Evolutionary conservation across 2,797 vertebrate genomes (phyloP), one percentile per base, ranked within the genome.

Genomic region (Eupleurogrammus muticus): DNA sequence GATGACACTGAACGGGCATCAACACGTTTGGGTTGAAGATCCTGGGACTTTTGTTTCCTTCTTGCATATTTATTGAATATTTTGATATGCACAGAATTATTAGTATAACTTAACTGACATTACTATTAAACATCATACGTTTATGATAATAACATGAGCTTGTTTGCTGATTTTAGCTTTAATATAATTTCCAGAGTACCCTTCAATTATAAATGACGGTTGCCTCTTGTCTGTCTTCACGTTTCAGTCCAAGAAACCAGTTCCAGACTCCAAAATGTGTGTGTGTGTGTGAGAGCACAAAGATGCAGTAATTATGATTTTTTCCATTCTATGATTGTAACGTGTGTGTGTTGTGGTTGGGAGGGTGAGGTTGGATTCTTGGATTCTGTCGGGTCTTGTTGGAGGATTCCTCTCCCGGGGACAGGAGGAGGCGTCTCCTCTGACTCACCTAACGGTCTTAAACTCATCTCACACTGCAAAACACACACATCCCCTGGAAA

Each of bases 351-450:
- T 42, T 48, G 76, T 36, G 53, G 44, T 58, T 66, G 24, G 35
- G 35, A 86, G 88, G 87, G 90, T 76, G 86, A 88, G 79, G 86
- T 71, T 80, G 80, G 84, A 95, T 94, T 95, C 93, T 90, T 90
- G 91, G 79, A 82, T 90, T 82, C 77, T 94, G 94, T 95, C 68
- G 59, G 81, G 92, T 94, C 94, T 94, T 95, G 94, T 94, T 80
- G 75, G 21, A 89, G 85, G 93, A 94, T 92, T 95, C 92, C 89
- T 28, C 28, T 28, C 28, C 28, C 16, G 38, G 46, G 83, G 90
- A 84, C 52, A 83, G 61, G 1, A 13, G 65, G 63, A 62, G 46
- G 59, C 16, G 16, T 66, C 4, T 67, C 44, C 13, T 17, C 38
- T 46, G 61, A 57, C 59, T 23, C 23, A 55, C 20, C 84, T 91